Base-by-base conservation (phyloP, 2,113 vertebrate species). In the Puffinus mauretanicus region DNA sequence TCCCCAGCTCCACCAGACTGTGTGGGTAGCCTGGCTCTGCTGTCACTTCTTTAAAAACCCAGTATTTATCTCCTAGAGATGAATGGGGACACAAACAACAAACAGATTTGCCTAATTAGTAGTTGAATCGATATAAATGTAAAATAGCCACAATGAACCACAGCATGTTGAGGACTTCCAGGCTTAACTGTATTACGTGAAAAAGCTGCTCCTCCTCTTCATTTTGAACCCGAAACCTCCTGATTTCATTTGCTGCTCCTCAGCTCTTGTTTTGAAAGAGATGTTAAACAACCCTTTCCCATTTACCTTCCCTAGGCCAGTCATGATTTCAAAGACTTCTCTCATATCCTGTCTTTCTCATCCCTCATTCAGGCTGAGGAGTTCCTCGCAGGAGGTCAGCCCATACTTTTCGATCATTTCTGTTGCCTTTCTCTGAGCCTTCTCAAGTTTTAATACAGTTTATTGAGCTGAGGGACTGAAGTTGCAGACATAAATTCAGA, bases 1-100 rank as follows among this genome's bases (percentile, higher is more conserved):
- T 99, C 51, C 99, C 99, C 97, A 99, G 96, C 95, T 99, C 99
- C 94, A 99, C 98, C 91, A 99, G 97, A 79, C 98, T 99, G 96
- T 99, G 99, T 1, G 99, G 99, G 95, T 99, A 99, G 4, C 99
- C 99, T 5, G 99, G 99, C 90, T 99, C 99, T 7, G 99, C 99
- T 0, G 98, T 99, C 73, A 99, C 99, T 82, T 99, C 99, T 92
- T 99, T 99, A 88, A 99, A 99, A 89, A 99, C 98, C 99, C 99
- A 99, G 97, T 99, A 99, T 94, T 99, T 99, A 93, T 99, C 99
- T 60, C 99, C 99, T 99, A 91, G 62, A 65, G 58, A 40, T n/a
- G 61, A 76, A 93, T 2, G 21, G 61, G 58, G 49, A 93, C 81
- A 97, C 14, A 91, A 92, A 80, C 25, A 77, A 86, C 42, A 94